Evolutionary conservation across 2,888 invertebrate species (phyloP).

Genomic region (Ochropleura leucogaster): DNA sequence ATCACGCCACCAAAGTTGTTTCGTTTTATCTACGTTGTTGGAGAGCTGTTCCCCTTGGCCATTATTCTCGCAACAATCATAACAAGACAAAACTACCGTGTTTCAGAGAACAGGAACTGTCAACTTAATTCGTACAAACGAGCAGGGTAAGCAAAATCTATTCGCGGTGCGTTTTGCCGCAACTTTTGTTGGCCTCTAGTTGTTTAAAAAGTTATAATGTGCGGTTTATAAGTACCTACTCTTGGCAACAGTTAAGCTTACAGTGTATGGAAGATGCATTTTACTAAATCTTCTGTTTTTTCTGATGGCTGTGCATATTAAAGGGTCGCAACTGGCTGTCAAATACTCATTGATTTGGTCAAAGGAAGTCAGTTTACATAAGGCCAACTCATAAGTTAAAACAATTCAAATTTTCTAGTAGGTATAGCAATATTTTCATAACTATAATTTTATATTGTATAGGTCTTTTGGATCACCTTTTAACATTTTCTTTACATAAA

Average conservation of each 20-base stretch:
- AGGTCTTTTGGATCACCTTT: too few relatives aligned
- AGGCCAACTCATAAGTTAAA: too few relatives aligned
- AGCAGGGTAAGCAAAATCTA: conserved; percentile 59
- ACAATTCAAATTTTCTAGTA: too few relatives aligned
- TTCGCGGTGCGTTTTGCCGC: conserved; percentile 35
- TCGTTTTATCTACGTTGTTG: conserved; percentile 46
- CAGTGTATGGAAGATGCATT: background rate
- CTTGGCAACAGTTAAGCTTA: background rate
- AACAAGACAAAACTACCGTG: conserved; percentile 68
- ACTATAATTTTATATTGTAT: too few relatives aligned
- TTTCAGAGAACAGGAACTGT: conserved; percentile 72
- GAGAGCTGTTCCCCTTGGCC: conserved; percentile 42
- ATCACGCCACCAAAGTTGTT: conserved; percentile 55
- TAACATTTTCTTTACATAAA: too few relatives aligned
- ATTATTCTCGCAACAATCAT: conserved; percentile 71
- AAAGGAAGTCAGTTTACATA: too few relatives aligned
- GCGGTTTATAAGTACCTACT: background rate
- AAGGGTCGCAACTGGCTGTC: background rate
- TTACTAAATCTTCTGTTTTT: background rate
- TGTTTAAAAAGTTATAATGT: conserved; percentile 5
- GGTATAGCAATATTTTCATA: too few relatives aligned
- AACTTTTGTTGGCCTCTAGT: conserved; percentile 23
- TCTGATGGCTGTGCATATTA: background rate
- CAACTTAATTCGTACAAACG: conserved; percentile 76
- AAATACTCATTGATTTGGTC: too few relatives aligned